A percentile compares a stretch with the other conserved stretches of the same genome.
These are phyloP conservation scores for Machaerirhynchus nigripectus DNA, from an alignment of 2,113 vertebrate species.

Conservation along the genomic window DNA sequence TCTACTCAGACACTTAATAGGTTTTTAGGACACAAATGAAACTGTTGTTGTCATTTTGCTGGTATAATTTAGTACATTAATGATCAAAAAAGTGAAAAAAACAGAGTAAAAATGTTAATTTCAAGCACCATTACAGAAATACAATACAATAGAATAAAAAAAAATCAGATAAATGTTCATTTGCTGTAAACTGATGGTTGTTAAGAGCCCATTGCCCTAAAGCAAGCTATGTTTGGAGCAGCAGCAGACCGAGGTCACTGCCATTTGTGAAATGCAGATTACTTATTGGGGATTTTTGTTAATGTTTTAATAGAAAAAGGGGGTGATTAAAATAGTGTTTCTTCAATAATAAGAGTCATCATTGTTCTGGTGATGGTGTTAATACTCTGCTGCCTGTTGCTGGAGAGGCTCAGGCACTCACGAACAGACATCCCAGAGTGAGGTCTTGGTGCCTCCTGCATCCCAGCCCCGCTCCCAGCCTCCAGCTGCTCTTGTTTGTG, in stretches of 20 bases:
- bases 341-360: neutral
- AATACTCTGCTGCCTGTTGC: neutral
- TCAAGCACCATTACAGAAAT: slow-evolving; percentile 64
- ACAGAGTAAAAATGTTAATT: slow-evolving; percentile 43
- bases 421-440: neutral
- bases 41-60: neutral
- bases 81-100: slow-evolving; percentile 35
- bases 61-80: slow-evolving; percentile 47
- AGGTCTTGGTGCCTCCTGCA: neutral
- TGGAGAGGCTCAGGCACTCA: neutral
- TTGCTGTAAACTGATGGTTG: slow-evolving; percentile 16
- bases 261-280: slow-evolving; percentile 38
- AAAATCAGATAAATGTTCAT: slow-evolving; percentile 38
- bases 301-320: slow-evolving; percentile 3
- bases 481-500: neutral
- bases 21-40: slow-evolving; percentile 18
- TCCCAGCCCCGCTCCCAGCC: neutral
- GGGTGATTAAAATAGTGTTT: neutral
- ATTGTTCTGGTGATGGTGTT: neutral
- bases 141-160: slow-evolving; percentile 43
- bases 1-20: slow-evolving; percentile 14
- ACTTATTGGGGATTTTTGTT: slow-evolving; percentile 13
- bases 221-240: slow-evolving; percentile 4
- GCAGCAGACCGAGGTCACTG: slow-evolving; percentile 4
- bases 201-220: slow-evolving; percentile 47